A percentile compares a stretch with the other conserved stretches of the same genome.
phyloP scores from a whole-genome alignment of 1,140 invertebrate species.

The Caenorhabditis remanei region DNA sequence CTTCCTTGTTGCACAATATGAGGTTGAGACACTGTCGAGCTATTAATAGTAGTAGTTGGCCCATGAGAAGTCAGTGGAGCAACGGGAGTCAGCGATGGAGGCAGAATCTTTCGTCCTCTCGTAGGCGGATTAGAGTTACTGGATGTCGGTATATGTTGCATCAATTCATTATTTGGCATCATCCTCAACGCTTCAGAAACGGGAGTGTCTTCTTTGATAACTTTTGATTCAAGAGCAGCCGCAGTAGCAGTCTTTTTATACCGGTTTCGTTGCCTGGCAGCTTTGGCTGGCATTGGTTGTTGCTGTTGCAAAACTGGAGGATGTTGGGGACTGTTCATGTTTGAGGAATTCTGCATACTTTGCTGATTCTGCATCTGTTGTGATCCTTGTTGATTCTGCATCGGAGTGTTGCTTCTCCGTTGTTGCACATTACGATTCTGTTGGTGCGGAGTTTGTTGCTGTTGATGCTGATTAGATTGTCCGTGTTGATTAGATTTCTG shows the following conservation, averaged over 20 bases:
- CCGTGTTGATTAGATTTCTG: neutral
- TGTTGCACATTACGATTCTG: neutral
- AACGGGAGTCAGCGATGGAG: neutral
- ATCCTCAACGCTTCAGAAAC: too few species aligned
- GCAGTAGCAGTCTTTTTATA: neutral
- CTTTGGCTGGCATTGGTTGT: neutral
- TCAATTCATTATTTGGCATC: too few species aligned
- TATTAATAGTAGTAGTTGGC: neutral
- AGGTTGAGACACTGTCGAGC: neutral
- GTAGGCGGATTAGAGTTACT: neutral
- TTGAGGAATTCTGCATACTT: neutral
- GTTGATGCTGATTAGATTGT: constrained; percentile 8
- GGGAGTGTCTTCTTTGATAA: too few species aligned
- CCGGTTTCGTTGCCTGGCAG: neutral
- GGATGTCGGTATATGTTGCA: too few species aligned
- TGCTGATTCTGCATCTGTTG: neutral
- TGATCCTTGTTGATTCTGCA: constrained; percentile 2
- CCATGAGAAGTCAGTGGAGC: neutral
- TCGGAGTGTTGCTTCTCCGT: neutral
- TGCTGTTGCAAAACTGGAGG: neutral
- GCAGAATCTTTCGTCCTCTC: neutral
- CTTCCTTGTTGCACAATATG: constrained; percentile 7
- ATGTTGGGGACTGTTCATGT: neutral
- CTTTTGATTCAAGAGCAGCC: too few species aligned
- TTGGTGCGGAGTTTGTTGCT: constrained; percentile 10